These are phyloP conservation scores for Plebejus melissa DNA, from an alignment of 2,888 invertebrate species.

Conservation along the genomic window DNA sequence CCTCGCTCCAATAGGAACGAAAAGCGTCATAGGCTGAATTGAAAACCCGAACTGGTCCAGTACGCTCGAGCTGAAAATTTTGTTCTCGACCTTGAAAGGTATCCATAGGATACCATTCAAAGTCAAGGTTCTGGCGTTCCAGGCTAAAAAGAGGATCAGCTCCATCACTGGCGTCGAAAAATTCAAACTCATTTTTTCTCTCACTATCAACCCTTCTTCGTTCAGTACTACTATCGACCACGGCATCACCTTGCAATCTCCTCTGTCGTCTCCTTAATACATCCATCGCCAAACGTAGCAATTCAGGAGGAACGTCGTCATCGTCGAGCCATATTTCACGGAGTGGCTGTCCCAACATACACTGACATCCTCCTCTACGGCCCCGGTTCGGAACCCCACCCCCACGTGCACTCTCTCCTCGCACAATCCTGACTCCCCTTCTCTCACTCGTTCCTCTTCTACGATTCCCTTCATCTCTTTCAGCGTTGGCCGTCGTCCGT, in stretches of 20 bases:
- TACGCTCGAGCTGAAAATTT: neutral
- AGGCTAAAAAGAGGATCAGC: neutral
- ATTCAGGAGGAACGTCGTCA: conserved; percentile 17
- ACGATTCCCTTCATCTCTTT: neutral
- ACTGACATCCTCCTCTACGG: conserved; percentile 13
- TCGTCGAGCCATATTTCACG: neutral
- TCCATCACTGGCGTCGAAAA: too few relatives aligned
- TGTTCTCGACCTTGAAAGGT: conserved; percentile 5
- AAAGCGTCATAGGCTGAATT: too few relatives aligned
- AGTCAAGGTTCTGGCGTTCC: neutral
- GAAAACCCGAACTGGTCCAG: too few relatives aligned
- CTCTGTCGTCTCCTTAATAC: neutral
- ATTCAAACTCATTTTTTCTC: neutral
- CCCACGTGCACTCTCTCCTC: neutral
- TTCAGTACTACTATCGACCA: neutral
- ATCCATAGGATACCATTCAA: neutral
- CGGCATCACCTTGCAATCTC: neutral
- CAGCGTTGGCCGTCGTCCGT: neutral
- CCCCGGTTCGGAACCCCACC: neutral
- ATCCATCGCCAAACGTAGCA: conserved; percentile 15
- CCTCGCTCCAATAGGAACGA: too few relatives aligned
- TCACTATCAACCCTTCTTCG: neutral
- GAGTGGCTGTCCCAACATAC: conserved; percentile 7
- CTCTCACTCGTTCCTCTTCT: neutral
- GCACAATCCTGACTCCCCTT: too few relatives aligned